Percentiles rank a stretch among this genome's conserved stretches.
These are phyloP conservation scores for Hylyphantes graminicola DNA, from an alignment of 1,140 invertebrate genomes.

Conservation along the genomic window DNA sequence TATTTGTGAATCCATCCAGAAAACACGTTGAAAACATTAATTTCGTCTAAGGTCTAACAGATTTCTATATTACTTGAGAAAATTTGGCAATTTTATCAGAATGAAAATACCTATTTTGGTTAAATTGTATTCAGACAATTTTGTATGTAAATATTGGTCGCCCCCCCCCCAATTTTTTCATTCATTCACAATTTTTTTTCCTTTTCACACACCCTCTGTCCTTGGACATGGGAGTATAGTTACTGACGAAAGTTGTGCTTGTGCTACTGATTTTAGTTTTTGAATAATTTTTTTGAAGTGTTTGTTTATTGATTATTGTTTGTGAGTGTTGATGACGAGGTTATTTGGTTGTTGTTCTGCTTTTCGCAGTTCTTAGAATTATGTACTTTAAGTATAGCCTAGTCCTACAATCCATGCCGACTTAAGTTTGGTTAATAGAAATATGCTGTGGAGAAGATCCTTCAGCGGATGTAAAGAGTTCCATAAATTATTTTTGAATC, in stretches of 20 bases:
- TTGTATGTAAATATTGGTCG: too few relatives aligned
- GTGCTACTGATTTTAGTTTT: slow-evolving; percentile 36
- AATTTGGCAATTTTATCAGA: too few relatives aligned
- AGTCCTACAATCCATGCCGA: background rate
- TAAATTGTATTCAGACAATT: too few relatives aligned
- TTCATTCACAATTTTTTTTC: background rate
- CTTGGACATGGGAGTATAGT: slow-evolving; percentile 54
- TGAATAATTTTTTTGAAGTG: background rate
- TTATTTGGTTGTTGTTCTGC: background rate
- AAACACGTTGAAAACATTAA: too few relatives aligned
- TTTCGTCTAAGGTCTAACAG: too few relatives aligned
- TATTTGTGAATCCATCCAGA: too few relatives aligned
- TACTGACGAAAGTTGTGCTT: slow-evolving; percentile 16
- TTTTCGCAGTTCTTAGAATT: background rate
- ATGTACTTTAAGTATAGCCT: background rate
- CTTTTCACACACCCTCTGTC: slow-evolving; percentile 52
- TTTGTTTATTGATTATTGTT: background rate
- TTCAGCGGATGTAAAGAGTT: too few relatives aligned
- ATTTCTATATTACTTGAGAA: too few relatives aligned
- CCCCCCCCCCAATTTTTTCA: background rate
- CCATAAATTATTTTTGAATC: too few relatives aligned
- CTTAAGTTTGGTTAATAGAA: background rate
- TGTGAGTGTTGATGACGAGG: background rate
- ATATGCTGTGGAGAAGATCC: too few relatives aligned
- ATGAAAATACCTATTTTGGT: too few relatives aligned